Base-by-base conservation (phyloP, 2,888 invertebrate species). In the Blomia tropicalis region DNA sequence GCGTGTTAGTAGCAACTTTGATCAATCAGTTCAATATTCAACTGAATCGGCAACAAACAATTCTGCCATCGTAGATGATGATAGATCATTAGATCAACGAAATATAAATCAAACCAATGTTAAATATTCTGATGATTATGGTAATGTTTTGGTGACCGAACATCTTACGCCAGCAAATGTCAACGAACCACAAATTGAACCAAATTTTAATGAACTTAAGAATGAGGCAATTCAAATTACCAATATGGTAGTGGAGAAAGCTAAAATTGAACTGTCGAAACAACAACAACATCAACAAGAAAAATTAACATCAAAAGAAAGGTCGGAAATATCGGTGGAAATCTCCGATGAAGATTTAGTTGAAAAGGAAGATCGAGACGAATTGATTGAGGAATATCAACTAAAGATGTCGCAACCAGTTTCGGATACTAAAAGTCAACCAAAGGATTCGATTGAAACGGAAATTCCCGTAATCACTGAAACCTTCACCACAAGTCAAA, bases 261-360 rank as follows among this genome's bases (percentile, higher is more conserved):
- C 63, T 1, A 62, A 63, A 60, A 54, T 56, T 30, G 64, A 65
- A 51, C 31, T 62, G 53, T 29, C 51, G 30, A 51, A 60, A 59
- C 66, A 47, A 68, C n/a, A 53, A 36, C 14, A 22, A 23, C 36
- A 32, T 23, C 32, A 32, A n/a, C 19, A 5, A 47, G 25, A 47
- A n/a, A 22, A n/a, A 58, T 31, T 5, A 19, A 23, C 17, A 43
- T 43, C 41, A 2, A n/a, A n/a, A n/a, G n/a, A n/a, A n/a, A n/a
- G n/a, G n/a, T n/a, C n/a, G n/a, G n/a, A n/a, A n/a, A 53, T 27
- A 30, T 63, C 64, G 67, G 68, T 43, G 14, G 69, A 69, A 64
- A 69, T 71, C 4, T 71, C 71, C 66, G 72, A 72, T 67, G 70
- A 70, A 64, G 64, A 66, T n/a, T 43, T 68, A 14, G 69, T 70